phyloP scores from a whole-genome alignment of 2,113 vertebrate species.

The Periophthalmodon schlosseri region DNA sequence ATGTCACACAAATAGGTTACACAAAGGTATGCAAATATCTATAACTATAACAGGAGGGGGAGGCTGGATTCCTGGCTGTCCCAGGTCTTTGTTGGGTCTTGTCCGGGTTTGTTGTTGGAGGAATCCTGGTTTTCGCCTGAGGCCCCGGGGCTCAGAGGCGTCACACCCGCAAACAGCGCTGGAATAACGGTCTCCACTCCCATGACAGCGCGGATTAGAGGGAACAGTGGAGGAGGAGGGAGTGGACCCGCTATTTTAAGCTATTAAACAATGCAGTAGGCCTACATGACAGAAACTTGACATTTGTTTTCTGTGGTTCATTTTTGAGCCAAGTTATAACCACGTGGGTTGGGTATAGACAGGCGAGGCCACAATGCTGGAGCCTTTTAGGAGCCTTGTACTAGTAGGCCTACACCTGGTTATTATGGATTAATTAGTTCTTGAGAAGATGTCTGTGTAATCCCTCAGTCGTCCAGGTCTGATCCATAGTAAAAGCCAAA shows the following conservation, averaged over 20 bases:
- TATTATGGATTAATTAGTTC: too few relatives aligned
- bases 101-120: neutral
- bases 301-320: neutral
- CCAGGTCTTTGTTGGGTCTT: neutral
- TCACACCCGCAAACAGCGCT: neutral
- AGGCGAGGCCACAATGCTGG: too few relatives aligned
- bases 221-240: neutral
- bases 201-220: neutral
- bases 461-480: too few relatives aligned
- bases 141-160: neutral
- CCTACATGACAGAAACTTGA: neutral
- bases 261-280: neutral
- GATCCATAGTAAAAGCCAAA: too few relatives aligned
- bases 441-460: too few relatives aligned
- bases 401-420: too few relatives aligned
- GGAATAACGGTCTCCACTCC: constrained; percentile 3
- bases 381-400: too few relatives aligned
- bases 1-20: neutral
- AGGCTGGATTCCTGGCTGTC: neutral
- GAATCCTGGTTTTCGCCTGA: neutral
- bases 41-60: too few relatives aligned
- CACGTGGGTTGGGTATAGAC: too few relatives aligned
- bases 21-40: too few relatives aligned
- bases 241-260: neutral
- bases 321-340: neutral